phyloP scores from a whole-genome alignment of 2,797 vertebrate genomes.

The Acanthopagrus latus region DNA sequence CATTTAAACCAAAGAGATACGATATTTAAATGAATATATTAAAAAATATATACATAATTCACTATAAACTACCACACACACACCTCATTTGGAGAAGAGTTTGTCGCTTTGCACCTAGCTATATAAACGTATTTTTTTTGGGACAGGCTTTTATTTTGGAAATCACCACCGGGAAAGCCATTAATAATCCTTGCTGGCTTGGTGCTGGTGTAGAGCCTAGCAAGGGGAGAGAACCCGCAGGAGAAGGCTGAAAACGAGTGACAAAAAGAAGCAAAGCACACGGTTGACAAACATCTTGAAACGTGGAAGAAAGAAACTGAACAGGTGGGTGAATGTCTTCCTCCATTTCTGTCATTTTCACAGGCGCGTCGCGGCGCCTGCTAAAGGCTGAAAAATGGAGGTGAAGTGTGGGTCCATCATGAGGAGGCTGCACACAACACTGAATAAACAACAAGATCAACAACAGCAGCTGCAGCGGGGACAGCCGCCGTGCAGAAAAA shows the following conservation, averaged over 20 bases:
- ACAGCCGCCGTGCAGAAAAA: conserved; percentile 2
- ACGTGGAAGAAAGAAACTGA: conserved; percentile 60
- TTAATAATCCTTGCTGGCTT: conserved; percentile 11
- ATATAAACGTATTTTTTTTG: not conserved
- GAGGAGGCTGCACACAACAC: conserved; percentile 69
- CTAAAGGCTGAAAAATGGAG: conserved; percentile 66
- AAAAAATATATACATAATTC: no score
- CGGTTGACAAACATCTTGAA: conserved; percentile 52
- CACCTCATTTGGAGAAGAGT: not conserved
- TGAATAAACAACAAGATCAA: conserved; percentile 69
- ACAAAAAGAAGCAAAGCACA: conserved; percentile 56
- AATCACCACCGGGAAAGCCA: not conserved
- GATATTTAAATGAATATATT: not conserved
- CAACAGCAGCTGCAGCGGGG: conserved; percentile 40
- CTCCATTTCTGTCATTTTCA: not conserved
- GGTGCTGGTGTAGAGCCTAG: conserved; percentile 74
- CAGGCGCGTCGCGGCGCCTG: not conserved
- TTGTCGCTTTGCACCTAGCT: not conserved
- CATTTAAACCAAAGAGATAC: not conserved
- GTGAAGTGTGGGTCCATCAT: conserved; percentile 65
- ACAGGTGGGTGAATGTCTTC: conserved; percentile 61
- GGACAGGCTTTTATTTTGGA: conserved; percentile 55
- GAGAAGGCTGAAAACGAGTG: conserved; percentile 61
- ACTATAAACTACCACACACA: no score
- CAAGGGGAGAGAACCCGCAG: conserved; percentile 81